Base-by-base conservation (phyloP, 2,888 invertebrate genomes). In the Pammene aurita region DNA sequence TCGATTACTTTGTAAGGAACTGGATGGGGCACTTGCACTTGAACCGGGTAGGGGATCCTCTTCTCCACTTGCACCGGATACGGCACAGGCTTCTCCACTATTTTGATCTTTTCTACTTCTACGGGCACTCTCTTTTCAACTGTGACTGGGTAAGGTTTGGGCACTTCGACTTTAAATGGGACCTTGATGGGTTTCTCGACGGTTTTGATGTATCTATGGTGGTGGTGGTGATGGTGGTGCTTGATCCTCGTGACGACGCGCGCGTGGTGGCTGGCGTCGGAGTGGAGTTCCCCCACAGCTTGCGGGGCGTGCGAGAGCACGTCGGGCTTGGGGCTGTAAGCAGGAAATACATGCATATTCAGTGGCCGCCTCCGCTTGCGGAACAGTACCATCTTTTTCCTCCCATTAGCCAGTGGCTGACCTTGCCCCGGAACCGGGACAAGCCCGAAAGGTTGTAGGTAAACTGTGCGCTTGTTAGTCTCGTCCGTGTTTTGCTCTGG, bases 221-320 rank as follows among this genome's bases (percentile, higher is more conserved):
- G 94, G 79, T 94, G 94, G 76, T 94, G 94, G 74, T 94, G 94
- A 77, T 94, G 95, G 77, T 94, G 95, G 76, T 94, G 94, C 79
- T 94, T 93, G 75, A 93, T 84, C 83, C 88, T 92, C 67, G 91
- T 90, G 74, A 86, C 75, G 71, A 85, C 79, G 69, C 79, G 83
- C 46, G 85, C 80, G 60, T 78, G 81, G 70, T 83, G 79, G 75
- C 85, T 87, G 63, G 77, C 84, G 70, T 87, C 87, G 54, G 81
- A 75, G 64, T 85, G 83, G 66, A 84, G 83, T 67, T 90, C 87
- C 46, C 77, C 80, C 70, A 80, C 77, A 71, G 73, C 72, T 75
- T 80, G 76, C 73, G 77, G 81, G 71, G 76, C 74, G 72, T 81
- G 78, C 68, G 80, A 71, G 63, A 76, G 84, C 74, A 76, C 54